These are phyloP conservation scores for Neolamprologus caudopunctatus DNA, from an alignment of 2,113 vertebrate species.

Conservation along the genomic window DNA sequence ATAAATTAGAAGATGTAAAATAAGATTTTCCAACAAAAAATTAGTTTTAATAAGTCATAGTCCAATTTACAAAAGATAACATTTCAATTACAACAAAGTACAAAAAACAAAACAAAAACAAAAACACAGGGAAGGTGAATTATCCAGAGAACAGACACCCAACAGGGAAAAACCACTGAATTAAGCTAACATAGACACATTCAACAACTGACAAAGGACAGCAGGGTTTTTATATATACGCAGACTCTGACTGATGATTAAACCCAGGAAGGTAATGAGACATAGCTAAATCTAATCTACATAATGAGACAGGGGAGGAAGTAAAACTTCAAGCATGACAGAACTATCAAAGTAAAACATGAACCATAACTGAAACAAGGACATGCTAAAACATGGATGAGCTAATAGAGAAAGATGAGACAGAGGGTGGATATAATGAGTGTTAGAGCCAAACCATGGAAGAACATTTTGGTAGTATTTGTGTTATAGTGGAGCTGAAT, in stretches of 20 bases:
- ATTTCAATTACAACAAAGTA: too few species aligned
- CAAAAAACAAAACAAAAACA: neutral
- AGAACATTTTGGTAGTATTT: neutral
- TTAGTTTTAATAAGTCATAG: neutral
- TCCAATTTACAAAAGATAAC: neutral
- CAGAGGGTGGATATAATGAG: neutral
- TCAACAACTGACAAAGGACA: neutral
- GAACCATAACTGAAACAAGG: neutral
- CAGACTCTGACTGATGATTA: neutral
- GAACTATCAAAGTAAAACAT: neutral
- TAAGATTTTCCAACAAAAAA: neutral
- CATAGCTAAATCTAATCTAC: neutral
- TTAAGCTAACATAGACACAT: neutral
- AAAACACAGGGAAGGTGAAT: neutral
- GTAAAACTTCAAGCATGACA: neutral
- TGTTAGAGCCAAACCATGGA: neutral
- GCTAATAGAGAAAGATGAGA: neutral
- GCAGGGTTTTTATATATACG: neutral
- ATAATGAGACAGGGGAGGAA: neutral
- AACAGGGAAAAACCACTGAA: neutral
- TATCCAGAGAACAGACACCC: neutral
- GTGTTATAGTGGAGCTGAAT: neutral
- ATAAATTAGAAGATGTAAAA: too few species aligned
- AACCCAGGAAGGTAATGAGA: neutral
- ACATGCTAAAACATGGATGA: neutral